These are phyloP conservation scores for Amphiprion clarkii DNA, from an alignment of 2,797 vertebrate species.

Conservation along the genomic window DNA sequence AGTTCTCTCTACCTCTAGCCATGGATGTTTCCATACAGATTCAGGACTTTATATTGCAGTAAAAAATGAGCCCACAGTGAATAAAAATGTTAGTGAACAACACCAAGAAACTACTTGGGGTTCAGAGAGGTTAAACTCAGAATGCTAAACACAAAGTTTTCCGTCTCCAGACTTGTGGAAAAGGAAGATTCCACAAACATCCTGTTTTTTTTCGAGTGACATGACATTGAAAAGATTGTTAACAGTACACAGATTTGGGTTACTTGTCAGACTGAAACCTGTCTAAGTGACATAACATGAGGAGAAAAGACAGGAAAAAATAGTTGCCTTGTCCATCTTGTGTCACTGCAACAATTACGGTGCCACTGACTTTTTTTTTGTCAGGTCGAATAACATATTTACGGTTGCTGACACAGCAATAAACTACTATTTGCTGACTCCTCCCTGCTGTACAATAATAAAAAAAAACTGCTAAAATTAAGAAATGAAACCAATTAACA, in stretches of 20 bases:
- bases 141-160: slow-evolving; percentile 6
- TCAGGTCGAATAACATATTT: too few species aligned
- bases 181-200: slow-evolving; percentile 18
- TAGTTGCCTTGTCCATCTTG: neutral
- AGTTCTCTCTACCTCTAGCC: too few species aligned
- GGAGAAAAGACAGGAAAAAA: slow-evolving; percentile 15
- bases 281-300: neutral
- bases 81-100: too few species aligned
- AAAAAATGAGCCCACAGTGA: too few species aligned
- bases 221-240: neutral
- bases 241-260: neutral
- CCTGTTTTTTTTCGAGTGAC: neutral
- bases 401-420: neutral
- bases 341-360: neutral
- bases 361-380: neutral
- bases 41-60: too few species aligned
- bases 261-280: slow-evolving; percentile 7
- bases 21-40: too few species aligned
- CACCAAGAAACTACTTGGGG: too few species aligned
- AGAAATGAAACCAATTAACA: too few species aligned
- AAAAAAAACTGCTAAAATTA: too few species aligned
- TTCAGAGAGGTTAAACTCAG: neutral
- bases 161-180: neutral
- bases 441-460: too few species aligned
- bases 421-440: neutral